Evolutionary conservation across 2,113 vertebrate species (phyloP).

Genomic region (Acinonyx jubatus): DNA sequence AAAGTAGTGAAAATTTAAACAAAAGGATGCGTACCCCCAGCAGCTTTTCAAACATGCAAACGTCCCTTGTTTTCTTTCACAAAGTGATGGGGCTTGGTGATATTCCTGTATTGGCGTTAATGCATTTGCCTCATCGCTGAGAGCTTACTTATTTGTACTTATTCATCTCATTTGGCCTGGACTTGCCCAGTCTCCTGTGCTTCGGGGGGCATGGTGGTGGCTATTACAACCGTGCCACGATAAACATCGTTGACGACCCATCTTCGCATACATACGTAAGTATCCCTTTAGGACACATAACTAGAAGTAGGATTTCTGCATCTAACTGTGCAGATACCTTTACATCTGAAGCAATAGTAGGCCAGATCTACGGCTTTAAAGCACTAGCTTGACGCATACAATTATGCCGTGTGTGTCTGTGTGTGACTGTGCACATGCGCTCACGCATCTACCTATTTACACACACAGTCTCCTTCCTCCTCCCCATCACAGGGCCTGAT

Average conservation of each 20-base stretch:
- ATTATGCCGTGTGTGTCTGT: fast-evolving
- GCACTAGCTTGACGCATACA: fast-evolving
- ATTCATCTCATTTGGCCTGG: not conserved
- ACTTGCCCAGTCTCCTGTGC: too few species aligned
- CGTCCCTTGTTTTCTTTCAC: not conserved
- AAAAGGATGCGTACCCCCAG: not conserved
- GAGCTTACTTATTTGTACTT: too few species aligned
- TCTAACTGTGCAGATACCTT: not conserved
- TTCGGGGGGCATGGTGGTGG: fast-evolving
- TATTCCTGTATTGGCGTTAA: too few species aligned
- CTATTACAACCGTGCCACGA: fast-evolving
- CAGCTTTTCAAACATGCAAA: not conserved
- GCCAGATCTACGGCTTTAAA: not conserved
- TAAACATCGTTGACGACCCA: fast-evolving
- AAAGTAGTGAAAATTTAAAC: not conserved
- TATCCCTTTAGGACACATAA: not conserved
- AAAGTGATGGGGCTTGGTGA: not conserved
- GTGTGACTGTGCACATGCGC: too few species aligned
- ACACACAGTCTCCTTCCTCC: not conserved
- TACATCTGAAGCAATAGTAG: not conserved
- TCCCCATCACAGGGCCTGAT: too few species aligned
- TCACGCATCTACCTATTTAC: not conserved
- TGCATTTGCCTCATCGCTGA: too few species aligned
- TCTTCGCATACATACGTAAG: fast-evolving
- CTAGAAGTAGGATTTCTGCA: not conserved